Base-by-base conservation (phyloP, 2,797 vertebrate species). In the Leptoclinus maculatus region DNA sequence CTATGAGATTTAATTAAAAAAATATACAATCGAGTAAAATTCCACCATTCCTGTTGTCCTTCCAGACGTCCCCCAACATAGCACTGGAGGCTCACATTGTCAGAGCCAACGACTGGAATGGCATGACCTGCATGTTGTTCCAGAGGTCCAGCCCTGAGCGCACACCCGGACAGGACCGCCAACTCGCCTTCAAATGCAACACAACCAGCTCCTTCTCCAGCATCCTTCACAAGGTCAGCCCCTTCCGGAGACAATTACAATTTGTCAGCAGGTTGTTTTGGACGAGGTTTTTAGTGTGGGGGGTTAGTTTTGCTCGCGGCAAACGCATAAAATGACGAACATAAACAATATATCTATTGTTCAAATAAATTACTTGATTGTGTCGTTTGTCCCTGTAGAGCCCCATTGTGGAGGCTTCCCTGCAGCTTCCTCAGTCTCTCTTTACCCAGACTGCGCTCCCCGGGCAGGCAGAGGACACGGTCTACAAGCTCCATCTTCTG, bases 51-150 rank as follows among this genome's bases (percentile, higher is more conserved):
- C 53, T 23, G 0, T 19, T 68, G 8, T 66, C 72, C 74, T 27
- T n/a, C 21, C 92, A 99, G 98, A 97, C 96, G 62, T 99, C 97
- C 54, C 97, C 96, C 85, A 99, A 99, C 88, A 98, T 99, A 41
- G 97, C 97, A 7, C 94, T 99, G 88, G 97, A 99, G 92, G 97
- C 97, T 27, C 98, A 98, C 38, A 88, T 96, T 38, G 95, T 99
- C 91, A 96, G 96, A 84, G 94, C 95, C 64, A 91, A 89, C 8
- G 96, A 97, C 83, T 99, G 98, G 94, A 96, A 96, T 4, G 98
- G 98, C 23, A 98, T 98, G 97, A 98, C 96, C 8, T 99, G 98
- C 93, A 97, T 97, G 21, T 93, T 99, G n/a, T 96, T 98, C 93
- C 97, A 98, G 94, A 98, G 96, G 88, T 77, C 91, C 89, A 74